Evolutionary conservation across 2,113 vertebrate genomes (phyloP).

Genomic region (Phycodurus eques): DNA sequence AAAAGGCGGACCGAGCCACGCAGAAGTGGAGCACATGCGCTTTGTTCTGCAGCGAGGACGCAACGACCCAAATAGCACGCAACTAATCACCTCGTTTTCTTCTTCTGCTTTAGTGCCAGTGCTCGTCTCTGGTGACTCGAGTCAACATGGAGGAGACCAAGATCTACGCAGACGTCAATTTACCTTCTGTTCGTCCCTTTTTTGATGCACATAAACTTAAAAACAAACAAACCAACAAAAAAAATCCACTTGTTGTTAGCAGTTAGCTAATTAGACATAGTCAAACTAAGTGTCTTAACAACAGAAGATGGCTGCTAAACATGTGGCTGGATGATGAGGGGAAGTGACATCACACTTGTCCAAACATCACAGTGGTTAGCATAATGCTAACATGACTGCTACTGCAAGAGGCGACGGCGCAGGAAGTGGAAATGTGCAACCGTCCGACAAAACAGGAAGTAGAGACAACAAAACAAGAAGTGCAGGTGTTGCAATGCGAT

Average conservation of each 20-base stretch:
- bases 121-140: background rate
- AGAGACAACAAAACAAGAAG: too few species aligned
- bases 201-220: background rate
- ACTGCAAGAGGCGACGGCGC: too few species aligned
- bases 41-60: background rate
- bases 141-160: background rate
- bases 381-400: background rate
- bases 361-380: background rate
- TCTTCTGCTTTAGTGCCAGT: background rate
- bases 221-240: background rate
- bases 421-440: too few species aligned
- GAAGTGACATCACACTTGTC: background rate
- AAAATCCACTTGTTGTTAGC: background rate
- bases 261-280: too few species aligned
- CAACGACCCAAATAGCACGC: constrained; percentile 1
- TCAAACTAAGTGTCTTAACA: too few species aligned
- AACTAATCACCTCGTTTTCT: background rate
- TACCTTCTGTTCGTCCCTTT: background rate
- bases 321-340: too few species aligned
- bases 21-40: background rate
- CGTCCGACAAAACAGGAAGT: too few species aligned
- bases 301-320: too few species aligned
- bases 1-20: background rate
- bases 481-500: too few species aligned
- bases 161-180: background rate